A percentile compares a stretch with the other conserved stretches of the same genome.
Evolutionary conservation across 1,140 invertebrate genomes (phyloP).

Genomic region (Propsilocerus akamusi): DNA sequence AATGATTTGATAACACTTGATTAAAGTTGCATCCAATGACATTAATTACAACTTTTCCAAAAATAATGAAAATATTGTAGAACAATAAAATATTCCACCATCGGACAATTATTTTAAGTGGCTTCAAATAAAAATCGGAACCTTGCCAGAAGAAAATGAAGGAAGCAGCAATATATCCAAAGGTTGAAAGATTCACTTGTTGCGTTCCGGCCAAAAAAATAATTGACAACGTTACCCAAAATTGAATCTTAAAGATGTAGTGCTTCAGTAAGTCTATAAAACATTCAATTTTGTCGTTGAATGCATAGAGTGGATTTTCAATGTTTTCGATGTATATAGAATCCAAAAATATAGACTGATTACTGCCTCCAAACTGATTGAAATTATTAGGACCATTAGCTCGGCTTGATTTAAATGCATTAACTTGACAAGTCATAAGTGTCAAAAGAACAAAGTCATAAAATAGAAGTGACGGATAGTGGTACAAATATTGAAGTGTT

Average conservation of each 20-base stretch:
- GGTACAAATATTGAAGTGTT: background rate
- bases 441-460: too few species aligned
- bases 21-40: background rate
- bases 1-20: background rate
- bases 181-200: constrained; percentile 74
- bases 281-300: too few species aligned
- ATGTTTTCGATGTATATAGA: too few species aligned
- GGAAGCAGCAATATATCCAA: constrained; percentile 79
- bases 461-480: too few species aligned
- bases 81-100: constrained; percentile 79
- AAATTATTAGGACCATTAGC: too few species aligned
- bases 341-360: too few species aligned
- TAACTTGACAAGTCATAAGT: too few species aligned
- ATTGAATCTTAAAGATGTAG: constrained; percentile 57
- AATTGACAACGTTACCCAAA: constrained; percentile 81
- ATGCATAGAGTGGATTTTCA: too few species aligned
- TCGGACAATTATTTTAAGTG: constrained; percentile 52
- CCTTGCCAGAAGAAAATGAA: constrained; percentile 93
- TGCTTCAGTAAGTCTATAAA: constrained; percentile 70
- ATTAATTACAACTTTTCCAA: background rate
- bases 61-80: constrained; percentile 40
- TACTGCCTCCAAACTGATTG: too few species aligned
- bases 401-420: too few species aligned
- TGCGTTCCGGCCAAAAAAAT: constrained; percentile 83
- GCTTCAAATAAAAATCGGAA: constrained; percentile 74